Percentiles rank a stretch among this genome's conserved stretches.
Conservation (phyloP, 2,113 vertebrate species). For the Triplophysa siluroides region DNA sequence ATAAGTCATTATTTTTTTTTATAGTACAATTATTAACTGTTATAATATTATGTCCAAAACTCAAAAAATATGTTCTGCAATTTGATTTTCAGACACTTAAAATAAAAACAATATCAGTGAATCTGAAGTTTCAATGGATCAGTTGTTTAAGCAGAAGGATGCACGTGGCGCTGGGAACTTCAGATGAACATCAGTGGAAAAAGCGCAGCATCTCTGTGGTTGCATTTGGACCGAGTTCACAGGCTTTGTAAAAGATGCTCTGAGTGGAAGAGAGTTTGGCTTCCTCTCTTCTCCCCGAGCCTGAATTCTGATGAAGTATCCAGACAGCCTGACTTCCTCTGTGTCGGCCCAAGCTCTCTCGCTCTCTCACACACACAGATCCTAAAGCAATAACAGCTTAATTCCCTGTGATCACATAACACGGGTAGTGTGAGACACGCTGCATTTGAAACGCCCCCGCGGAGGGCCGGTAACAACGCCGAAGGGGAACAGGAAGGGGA, state of each 20-base stretch:
- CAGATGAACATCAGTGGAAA: slow-evolving; percentile 16
- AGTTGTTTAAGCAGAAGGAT: background rate
- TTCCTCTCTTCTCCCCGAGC: slow-evolving; percentile 46
- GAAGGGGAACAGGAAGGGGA: slow-evolving; percentile 4
- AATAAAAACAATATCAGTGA: background rate
- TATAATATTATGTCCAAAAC: no score
- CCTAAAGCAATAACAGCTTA: slow-evolving; percentile 38
- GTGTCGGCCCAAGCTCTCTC: slow-evolving; percentile 8
- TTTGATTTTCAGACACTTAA: background rate
- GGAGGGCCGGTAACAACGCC: slow-evolving; percentile 24
- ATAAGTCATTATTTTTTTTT: no score
- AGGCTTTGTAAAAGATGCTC: slow-evolving; percentile 30
- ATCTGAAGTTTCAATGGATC: background rate
- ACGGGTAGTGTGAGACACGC: slow-evolving; percentile 46
- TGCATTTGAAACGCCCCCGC: slow-evolving; percentile 25
- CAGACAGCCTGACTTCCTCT: slow-evolving; percentile 46
- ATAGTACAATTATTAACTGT: no score
- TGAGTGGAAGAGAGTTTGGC: slow-evolving; percentile 21
- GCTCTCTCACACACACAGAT: background rate
- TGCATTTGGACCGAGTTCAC: slow-evolving; percentile 39
- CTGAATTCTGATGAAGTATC: slow-evolving; percentile 54
- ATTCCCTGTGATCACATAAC: slow-evolving; percentile 46
- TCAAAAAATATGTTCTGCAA: background rate
- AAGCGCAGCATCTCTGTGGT: slow-evolving; percentile 4
- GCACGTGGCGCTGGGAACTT: background rate